phyloP scores from a whole-genome alignment of 2,888 invertebrate species.

The Xestia ashworthii region DNA sequence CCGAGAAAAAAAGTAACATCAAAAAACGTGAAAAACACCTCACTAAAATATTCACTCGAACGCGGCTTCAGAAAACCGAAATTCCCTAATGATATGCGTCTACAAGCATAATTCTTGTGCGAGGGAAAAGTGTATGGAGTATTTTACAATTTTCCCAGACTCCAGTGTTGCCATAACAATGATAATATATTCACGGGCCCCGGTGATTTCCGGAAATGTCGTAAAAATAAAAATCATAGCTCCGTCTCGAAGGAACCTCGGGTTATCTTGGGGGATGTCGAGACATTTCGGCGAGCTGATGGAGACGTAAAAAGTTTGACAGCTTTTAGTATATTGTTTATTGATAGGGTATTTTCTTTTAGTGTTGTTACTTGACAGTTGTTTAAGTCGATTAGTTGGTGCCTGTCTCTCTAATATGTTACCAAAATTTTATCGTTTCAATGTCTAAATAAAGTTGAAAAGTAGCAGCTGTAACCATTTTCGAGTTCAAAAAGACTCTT shows the following conservation, averaged over 20 bases:
- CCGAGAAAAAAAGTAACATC: slow-evolving; percentile 24
- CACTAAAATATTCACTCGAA: slow-evolving; percentile 82
- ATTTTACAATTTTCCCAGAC: slow-evolving; percentile 87
- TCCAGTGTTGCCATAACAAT: slow-evolving; percentile 88
- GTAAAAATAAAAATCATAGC: slow-evolving; percentile 88
- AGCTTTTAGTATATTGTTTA: slow-evolving; percentile 47
- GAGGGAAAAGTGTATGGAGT: slow-evolving; percentile 78
- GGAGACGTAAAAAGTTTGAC: slow-evolving; percentile 63
- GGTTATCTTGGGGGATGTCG: slow-evolving; percentile 69
- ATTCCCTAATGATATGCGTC: slow-evolving; percentile 84
- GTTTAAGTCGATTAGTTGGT: slow-evolving; percentile 22
- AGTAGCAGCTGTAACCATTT: background rate
- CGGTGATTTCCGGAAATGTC: slow-evolving; percentile 87
- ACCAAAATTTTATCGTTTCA: background rate
- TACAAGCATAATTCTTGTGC: slow-evolving; percentile 79
- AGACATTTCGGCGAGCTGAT: slow-evolving; percentile 49
- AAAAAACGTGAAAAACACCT: slow-evolving; percentile 64
- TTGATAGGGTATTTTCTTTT: slow-evolving; percentile 52
- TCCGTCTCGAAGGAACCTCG: slow-evolving; percentile 77
- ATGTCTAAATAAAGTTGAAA: background rate
- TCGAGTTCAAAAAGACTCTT: background rate
- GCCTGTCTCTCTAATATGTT: background rate
- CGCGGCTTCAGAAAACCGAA: slow-evolving; percentile 75
- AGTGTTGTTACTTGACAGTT: slow-evolving; percentile 13
- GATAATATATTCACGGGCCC: slow-evolving; percentile 89